Base-by-base conservation (phyloP, 2,113 vertebrate genomes). In the Gymnocephalus cernua region DNA sequence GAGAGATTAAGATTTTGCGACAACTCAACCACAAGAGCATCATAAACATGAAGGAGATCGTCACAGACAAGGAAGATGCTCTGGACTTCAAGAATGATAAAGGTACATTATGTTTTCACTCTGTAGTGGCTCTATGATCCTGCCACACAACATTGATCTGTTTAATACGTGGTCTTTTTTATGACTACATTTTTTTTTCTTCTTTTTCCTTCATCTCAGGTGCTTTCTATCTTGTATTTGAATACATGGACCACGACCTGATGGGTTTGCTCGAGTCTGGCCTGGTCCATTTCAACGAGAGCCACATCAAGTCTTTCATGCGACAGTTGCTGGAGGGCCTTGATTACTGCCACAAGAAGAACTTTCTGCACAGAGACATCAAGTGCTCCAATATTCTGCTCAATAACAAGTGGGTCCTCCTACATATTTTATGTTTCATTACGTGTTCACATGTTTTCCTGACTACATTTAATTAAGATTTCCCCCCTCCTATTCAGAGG, bases 21-120 rank as follows among this genome's bases (percentile, higher is more conserved):
- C 98, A 99, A 79, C 95, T 99, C 66, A 99, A 99, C 92, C 98
- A 99, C 87, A 96, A 95, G 89, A 99, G 98, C 63, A 98, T 99
- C 59, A 98, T 99, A 76, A 99, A 99, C 95, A 99, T 99, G 98
- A 99, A 99, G 95, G 98, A 99, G 90, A 99, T 99, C 0, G 98
- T 99, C 91, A 99, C 98, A 0, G 98, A 99, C 93, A 99, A 99
- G 79, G 97, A 99, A 89, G 98, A 99, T 80, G 98, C 98, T 74
- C 93, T 99, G 78, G 98, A 99, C 94, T 99, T 99, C 93, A 99
- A 99, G 92, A 99, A 99, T 69, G 98, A 99, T 90, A 99, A 97
- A 97, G 98, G 98, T 92, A 16, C 8, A 0, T 47, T 95, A 3
- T 32, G 16, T 41, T 58, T 41, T 74, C 1, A 2, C 32, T 47